These are phyloP conservation scores for Agrotis ipsilon DNA, from an alignment of 2,888 invertebrate species.

Conservation along the genomic window DNA sequence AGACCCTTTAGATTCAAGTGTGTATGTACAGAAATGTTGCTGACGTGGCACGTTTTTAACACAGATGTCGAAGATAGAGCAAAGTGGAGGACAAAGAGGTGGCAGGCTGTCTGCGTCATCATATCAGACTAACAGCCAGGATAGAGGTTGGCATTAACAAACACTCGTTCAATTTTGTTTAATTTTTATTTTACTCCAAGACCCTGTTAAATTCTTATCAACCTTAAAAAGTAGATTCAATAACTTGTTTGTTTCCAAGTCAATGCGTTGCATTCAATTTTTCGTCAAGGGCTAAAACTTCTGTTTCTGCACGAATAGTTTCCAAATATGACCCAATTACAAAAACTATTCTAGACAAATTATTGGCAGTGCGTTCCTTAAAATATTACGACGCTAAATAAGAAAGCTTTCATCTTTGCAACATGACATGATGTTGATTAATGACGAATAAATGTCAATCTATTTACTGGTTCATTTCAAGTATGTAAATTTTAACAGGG, in stretches of 20 bases:
- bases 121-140: constrained; percentile 57
- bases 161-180: constrained; percentile 21
- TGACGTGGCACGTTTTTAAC: constrained; percentile 49
- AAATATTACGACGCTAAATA: constrained; percentile 40
- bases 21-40: constrained; percentile 31
- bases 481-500: constrained; percentile 52
- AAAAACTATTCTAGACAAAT: constrained; percentile 22
- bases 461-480: constrained; percentile 50
- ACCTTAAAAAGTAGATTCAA: background rate
- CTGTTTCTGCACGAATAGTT: constrained; percentile 17
- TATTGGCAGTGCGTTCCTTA: constrained; percentile 31
- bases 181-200: constrained; percentile 13
- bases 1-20: constrained; percentile 1
- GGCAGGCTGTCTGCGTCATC: constrained; percentile 48
- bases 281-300: background rate
- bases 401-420: constrained; percentile 45
- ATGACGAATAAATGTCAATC: constrained; percentile 54
- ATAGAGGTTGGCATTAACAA: constrained; percentile 54
- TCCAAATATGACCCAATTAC: constrained; percentile 41
- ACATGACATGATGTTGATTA: constrained; percentile 43
- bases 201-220: constrained; percentile 37
- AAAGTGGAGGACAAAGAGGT: constrained; percentile 55
- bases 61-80: constrained; percentile 58
- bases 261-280: background rate
- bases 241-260: background rate